These are phyloP conservation scores for Fundulus diaphanus DNA, from an alignment of 2,797 vertebrate species.

Conservation along the genomic window DNA sequence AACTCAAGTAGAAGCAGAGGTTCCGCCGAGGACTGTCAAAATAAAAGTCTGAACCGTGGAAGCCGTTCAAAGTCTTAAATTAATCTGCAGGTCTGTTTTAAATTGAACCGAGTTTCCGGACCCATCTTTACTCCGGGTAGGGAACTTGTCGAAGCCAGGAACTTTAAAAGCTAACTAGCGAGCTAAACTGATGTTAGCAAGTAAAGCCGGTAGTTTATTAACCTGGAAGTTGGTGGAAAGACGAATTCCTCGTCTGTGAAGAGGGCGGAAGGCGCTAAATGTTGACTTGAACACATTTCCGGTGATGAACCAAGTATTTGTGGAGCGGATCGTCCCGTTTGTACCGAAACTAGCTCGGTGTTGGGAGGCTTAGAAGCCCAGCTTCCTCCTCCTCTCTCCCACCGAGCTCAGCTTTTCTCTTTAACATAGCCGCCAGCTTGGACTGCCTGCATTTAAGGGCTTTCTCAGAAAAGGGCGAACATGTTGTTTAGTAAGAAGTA, in stretches of 20 bases:
- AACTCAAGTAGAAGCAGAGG: rapidly evolving
- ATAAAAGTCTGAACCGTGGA: rapidly evolving
- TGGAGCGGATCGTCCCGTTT: constrained; percentile 1
- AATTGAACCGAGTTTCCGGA: constrained; percentile 14
- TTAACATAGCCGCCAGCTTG: neutral
- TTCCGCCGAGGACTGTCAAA: neutral
- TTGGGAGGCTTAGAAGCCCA: constrained; percentile 1
- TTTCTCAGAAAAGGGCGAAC: neutral
- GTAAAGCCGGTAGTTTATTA: constrained; percentile 25
- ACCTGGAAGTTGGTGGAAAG: neutral
- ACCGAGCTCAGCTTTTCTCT: neutral
- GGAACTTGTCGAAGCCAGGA: constrained; percentile 29
- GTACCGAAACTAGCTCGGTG: constrained; percentile 32
- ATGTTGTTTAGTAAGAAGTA: no score
- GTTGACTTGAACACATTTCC: neutral
- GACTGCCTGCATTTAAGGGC: no score
- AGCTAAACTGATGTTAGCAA: constrained; percentile 53
- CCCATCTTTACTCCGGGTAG: rapidly evolving
- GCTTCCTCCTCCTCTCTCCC: neutral
- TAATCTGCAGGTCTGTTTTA: neutral
- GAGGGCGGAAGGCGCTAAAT: rapidly evolving
- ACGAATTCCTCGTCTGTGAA: rapidly evolving
- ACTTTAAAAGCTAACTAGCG: constrained; percentile 66
- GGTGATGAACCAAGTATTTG: neutral
- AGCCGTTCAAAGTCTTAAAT: rapidly evolving